phyloP scores from a whole-genome alignment of 2,888 invertebrate genomes.

The Acanthosoma haemorrhoidale region DNA sequence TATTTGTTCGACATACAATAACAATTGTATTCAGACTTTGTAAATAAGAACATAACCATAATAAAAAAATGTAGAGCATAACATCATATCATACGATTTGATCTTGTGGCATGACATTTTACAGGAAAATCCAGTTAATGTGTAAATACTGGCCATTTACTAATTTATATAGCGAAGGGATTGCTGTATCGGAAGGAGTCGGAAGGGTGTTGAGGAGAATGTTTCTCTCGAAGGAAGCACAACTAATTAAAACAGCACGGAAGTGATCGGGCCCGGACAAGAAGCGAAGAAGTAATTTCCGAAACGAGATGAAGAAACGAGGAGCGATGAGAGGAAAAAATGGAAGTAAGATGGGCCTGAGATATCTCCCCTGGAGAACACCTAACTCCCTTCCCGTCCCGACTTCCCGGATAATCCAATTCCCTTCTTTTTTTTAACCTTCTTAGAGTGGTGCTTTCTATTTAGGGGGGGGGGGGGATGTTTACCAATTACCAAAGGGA shows the following conservation, averaged over 20 bases:
- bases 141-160: too few species aligned
- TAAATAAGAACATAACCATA: too few species aligned
- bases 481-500: constrained; percentile 1
- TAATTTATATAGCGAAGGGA: too few species aligned
- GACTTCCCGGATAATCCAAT: constrained; percentile 15
- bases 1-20: too few species aligned
- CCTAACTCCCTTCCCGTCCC: neutral
- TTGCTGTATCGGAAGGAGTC: too few species aligned
- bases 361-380: neutral
- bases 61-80: too few species aligned
- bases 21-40: too few species aligned
- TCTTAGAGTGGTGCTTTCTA: neutral
- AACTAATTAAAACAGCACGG: neutral
- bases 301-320: neutral
- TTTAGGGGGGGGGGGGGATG: neutral
- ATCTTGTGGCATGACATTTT: too few species aligned
- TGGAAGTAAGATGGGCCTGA: neutral
- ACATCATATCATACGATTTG: too few species aligned
- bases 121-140: too few species aligned
- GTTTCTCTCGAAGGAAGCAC: neutral
- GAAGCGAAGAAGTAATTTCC: constrained; percentile 17
- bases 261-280: neutral
- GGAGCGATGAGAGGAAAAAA: neutral
- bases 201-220: too few species aligned
- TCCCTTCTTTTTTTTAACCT: neutral